These are phyloP conservation scores for Lampris incognitus DNA, from an alignment of 2,113 vertebrate genomes.

Conservation along the genomic window DNA sequence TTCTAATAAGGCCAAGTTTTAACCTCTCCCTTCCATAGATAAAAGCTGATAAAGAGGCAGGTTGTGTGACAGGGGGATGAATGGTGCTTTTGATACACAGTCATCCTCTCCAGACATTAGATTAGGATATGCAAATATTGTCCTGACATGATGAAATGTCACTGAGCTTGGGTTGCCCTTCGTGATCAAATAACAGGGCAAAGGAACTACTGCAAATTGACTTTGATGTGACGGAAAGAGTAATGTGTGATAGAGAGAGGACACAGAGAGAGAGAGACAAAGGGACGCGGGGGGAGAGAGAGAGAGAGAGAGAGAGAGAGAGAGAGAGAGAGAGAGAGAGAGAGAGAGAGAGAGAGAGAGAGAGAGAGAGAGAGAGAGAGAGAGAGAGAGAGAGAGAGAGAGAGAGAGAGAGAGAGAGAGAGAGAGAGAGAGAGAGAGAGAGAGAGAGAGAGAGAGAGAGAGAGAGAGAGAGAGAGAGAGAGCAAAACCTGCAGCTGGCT, in stretches of 20 bases:
- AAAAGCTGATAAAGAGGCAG: conserved; percentile 17
- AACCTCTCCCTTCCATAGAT: conserved; percentile 31
- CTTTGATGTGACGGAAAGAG: background rate
- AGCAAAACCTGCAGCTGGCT: too few relatives aligned
- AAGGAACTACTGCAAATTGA: conserved; percentile 49
- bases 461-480: too few relatives aligned
- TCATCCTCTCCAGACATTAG: conserved; percentile 8
- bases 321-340: too few relatives aligned
- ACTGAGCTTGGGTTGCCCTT: conserved; percentile 20
- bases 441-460: conserved; percentile 29
- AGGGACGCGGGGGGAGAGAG: background rate
- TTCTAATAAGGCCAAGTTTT: conserved; percentile 37
- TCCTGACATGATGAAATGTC: background rate
- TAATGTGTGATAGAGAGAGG: background rate
- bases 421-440: background rate
- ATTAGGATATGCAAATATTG: conserved; percentile 15
- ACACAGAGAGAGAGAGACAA: conserved; percentile 42
- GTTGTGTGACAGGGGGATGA: conserved; percentile 24
- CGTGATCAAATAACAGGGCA: conserved; percentile 45
- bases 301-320: too few relatives aligned
- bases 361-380: conserved; percentile 17
- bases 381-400: background rate
- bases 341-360: too few relatives aligned
- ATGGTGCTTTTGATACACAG: conserved; percentile 5
- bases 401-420: conserved; percentile 31